Evolutionary conservation across 2,113 vertebrate genomes (phyloP).

Genomic region (Saguinus imperator): DNA sequence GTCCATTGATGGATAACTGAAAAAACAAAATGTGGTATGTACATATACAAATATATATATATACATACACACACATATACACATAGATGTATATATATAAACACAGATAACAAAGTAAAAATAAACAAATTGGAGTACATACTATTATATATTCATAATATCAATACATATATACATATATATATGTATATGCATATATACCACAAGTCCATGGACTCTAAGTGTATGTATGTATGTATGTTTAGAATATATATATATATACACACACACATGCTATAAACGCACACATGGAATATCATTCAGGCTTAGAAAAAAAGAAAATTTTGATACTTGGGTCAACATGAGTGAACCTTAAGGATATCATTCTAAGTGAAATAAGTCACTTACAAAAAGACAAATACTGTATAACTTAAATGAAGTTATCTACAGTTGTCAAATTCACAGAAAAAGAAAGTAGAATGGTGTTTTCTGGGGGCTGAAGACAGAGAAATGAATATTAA

Average conservation of each 20-base stretch:
- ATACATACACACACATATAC: no score
- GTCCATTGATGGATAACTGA: not conserved
- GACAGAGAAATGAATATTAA: not conserved
- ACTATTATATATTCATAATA: no score
- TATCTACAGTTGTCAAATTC: not conserved
- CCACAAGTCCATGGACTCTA: no score
- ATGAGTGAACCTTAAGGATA: not conserved
- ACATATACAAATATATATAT: not conserved
- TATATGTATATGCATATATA: no score
- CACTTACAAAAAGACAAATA: not conserved
- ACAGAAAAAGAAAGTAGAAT: not conserved
- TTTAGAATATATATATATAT: not conserved
- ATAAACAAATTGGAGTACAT: no score
- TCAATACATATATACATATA: no score
- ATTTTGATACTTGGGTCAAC: not conserved
- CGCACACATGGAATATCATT: not conserved
- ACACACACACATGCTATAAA: not conserved
- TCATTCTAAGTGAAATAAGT: not conserved
- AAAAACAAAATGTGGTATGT: not conserved
- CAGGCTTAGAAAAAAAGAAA: not conserved
- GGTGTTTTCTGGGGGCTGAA: not conserved
- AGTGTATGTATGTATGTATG: not conserved
- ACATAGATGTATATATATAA: no score
- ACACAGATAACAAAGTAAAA: no score
- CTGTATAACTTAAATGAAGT: not conserved